Evolutionary conservation across 2,113 vertebrate genomes (phyloP).

Genomic region (Bettongia penicillata): DNA sequence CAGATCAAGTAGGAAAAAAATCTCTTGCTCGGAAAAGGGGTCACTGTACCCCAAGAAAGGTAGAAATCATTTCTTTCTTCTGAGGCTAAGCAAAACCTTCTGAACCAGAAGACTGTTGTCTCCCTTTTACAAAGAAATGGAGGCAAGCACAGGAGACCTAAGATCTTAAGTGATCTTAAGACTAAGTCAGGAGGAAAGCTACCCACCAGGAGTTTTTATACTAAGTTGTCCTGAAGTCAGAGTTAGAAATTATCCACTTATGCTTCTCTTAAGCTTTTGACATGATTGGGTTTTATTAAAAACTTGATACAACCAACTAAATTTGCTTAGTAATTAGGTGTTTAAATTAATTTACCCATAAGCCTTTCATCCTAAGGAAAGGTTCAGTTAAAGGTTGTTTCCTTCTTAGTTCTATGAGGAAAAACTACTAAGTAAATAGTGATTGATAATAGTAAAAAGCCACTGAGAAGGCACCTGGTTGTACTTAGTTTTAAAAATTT

Average conservation of each 20-base stretch:
- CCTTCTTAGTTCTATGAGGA: conserved; percentile 15
- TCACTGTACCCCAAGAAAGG: neutral
- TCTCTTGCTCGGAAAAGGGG: neutral
- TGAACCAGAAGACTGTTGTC: neutral
- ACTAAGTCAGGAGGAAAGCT: neutral
- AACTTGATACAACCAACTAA: neutral
- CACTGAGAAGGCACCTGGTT: neutral
- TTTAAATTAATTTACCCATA: neutral
- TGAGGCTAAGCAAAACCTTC: neutral
- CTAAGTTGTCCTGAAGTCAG: neutral
- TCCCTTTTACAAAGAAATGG: neutral
- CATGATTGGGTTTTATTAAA: neutral
- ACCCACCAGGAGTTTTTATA: neutral
- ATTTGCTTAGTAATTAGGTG: neutral
- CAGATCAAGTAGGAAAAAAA: neutral
- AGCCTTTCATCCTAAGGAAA: neutral
- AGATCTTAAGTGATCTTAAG: neutral
- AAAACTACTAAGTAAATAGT: neutral
- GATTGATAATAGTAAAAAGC: neutral
- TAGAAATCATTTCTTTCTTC: neutral
- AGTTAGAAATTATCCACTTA: neutral
- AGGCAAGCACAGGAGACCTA: neutral
- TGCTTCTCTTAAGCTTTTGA: neutral
- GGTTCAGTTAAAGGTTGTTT: conserved; percentile 3
- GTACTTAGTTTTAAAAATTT: neutral